Percentiles rank a stretch among this genome's conserved stretches.
Evolutionary conservation across 2,888 invertebrate species (phyloP).

Genomic region (Drosophila rellima): DNA sequence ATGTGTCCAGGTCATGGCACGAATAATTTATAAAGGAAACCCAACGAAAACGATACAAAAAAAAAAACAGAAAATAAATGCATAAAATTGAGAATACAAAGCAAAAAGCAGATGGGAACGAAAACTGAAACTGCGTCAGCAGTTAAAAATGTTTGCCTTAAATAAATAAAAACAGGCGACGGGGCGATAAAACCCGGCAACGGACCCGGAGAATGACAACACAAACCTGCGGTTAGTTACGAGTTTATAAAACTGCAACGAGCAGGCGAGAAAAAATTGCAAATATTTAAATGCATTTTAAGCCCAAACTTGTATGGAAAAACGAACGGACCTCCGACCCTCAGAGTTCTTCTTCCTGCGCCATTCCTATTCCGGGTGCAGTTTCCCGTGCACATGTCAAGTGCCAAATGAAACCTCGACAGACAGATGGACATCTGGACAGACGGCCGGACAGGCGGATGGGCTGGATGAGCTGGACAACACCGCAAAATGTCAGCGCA

Average conservation of each 20-base stretch:
- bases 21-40: slow-evolving; percentile 69
- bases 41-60: slow-evolving; percentile 15
- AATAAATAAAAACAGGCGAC: slow-evolving; percentile 62
- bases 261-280: slow-evolving; percentile 47
- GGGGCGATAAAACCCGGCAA: slow-evolving; percentile 40
- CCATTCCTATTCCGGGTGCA: slow-evolving; percentile 35
- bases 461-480: slow-evolving; percentile 46
- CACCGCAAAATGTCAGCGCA: slow-evolving; percentile 69
- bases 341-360: slow-evolving; percentile 1
- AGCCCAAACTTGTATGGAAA: slow-evolving; percentile 37
- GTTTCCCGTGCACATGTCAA: slow-evolving; percentile 72
- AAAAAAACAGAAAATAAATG: slow-evolving; percentile 18
- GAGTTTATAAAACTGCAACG: slow-evolving; percentile 72
- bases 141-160: slow-evolving; percentile 73
- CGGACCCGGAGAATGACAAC: slow-evolving; percentile 51
- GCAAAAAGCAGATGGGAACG: slow-evolving; percentile 23
- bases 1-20: slow-evolving; percentile 72
- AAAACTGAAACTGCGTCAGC: slow-evolving; percentile 69
- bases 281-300: slow-evolving; percentile 76
- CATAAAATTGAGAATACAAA: slow-evolving; percentile 5
- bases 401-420: slow-evolving; percentile 78
- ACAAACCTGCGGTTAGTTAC: slow-evolving; percentile 79
- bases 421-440: slow-evolving; percentile 31
- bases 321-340: slow-evolving; percentile 1
- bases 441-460: slow-evolving; percentile 16